These are phyloP conservation scores for Caenorhabditis remanei DNA, from an alignment of 1,140 invertebrate genomes.

Conservation along the genomic window DNA sequence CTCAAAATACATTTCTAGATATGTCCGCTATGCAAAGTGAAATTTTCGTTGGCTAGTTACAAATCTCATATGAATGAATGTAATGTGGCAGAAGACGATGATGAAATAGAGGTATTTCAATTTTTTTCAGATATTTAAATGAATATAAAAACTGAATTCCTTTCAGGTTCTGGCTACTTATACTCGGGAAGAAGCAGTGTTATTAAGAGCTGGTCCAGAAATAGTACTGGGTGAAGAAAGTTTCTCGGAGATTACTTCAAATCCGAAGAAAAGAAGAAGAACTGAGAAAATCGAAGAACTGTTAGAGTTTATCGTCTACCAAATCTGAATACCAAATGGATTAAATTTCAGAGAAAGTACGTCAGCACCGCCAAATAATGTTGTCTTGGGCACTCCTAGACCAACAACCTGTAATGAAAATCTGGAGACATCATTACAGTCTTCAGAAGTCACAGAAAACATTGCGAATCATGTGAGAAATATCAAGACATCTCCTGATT, in stretches of 20 bases:
- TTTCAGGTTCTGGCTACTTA: constrained; percentile 2
- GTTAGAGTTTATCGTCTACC: neutral
- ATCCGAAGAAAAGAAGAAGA: neutral
- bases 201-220: constrained; percentile 24
- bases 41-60: constrained; percentile 38
- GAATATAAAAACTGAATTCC: neutral
- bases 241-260: neutral
- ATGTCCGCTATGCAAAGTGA: constrained; percentile 12
- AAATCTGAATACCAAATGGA: neutral
- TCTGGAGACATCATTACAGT: neutral
- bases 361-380: neutral
- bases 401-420: neutral
- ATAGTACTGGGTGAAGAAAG: constrained; percentile 12
- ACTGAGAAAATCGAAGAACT: neutral
- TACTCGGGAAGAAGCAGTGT: constrained; percentile 27
- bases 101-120: neutral
- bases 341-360: neutral
- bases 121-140: neutral
- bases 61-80: constrained; percentile 16
- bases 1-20: neutral
- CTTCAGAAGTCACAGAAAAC: neutral
- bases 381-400: neutral
- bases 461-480: neutral
- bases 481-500: constrained; percentile 5
- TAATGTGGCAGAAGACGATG: constrained; percentile 26